Percentiles rank a stretch among this genome's conserved stretches.
Conservation (phyloP, 2,888 invertebrate genomes). For the Odontomyia ornata region DNA sequence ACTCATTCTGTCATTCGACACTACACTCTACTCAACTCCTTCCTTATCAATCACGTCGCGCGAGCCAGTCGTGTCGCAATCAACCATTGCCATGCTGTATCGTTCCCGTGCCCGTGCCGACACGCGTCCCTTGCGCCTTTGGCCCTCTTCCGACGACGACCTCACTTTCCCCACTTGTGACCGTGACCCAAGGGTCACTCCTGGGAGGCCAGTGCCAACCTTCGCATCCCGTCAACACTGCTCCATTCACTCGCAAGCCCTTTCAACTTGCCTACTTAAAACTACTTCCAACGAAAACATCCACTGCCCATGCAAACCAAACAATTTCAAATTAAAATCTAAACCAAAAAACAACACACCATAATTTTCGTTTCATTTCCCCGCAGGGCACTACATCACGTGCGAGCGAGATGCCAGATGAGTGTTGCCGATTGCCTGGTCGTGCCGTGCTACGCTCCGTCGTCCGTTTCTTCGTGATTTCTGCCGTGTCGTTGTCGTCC, state of each 20-base stretch:
- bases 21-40: background rate
- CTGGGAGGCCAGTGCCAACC: background rate
- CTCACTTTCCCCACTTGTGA: background rate
- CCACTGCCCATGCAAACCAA: background rate
- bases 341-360: conserved; percentile 47
- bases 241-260: background rate
- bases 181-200: conserved; percentile 18
- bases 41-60: too few species aligned
- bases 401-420: conserved; percentile 33
- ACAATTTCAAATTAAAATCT: background rate
- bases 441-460: background rate
- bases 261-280: background rate
- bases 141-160: background rate
- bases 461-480: background rate
- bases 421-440: conserved; percentile 19
- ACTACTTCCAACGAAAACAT: background rate
- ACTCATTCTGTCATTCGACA: background rate
- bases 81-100: background rate
- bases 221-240: background rate
- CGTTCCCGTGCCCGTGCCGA: background rate
- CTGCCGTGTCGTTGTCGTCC: conserved; percentile 22
- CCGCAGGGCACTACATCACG: conserved; percentile 37
- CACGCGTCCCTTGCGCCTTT: background rate
- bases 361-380: conserved; percentile 46
- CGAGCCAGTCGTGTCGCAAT: background rate